A percentile compares a stretch with the other conserved stretches of the same genome.
phyloP scores from a whole-genome alignment of 2,797 vertebrate species.

The Adrianichthys oophorus region DNA sequence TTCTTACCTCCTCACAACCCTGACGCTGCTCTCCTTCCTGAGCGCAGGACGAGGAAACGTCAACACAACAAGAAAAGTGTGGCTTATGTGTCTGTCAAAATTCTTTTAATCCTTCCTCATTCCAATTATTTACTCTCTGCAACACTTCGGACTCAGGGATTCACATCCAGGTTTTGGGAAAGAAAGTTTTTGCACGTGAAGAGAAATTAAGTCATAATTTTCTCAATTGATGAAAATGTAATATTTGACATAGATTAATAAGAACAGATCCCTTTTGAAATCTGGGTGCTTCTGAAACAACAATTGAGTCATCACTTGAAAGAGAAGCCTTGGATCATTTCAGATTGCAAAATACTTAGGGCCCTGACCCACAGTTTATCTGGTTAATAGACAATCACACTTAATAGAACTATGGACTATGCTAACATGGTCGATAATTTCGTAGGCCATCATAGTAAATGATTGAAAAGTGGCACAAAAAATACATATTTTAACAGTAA shows the following conservation, averaged over 20 bases:
- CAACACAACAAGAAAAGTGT: constrained; percentile 12
- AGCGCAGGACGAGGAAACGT: constrained; percentile 15
- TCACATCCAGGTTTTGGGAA: neutral
- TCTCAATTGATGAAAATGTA: too few species aligned
- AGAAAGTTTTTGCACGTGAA: neutral
- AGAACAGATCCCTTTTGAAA: neutral
- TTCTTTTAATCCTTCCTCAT: neutral
- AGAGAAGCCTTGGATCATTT: constrained; percentile 2
- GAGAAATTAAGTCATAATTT: too few species aligned
- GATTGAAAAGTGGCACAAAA: constrained; percentile 62
- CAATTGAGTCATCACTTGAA: neutral
- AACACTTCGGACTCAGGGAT: neutral
- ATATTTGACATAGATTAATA: neutral
- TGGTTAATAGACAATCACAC: constrained; percentile 72
- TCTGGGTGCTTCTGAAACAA: neutral
- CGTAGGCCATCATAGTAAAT: constrained; percentile 70
- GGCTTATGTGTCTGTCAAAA: constrained; percentile 9
- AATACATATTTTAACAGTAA: constrained; percentile 57
- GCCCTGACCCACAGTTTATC: constrained; percentile 40
- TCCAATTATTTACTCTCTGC: neutral
- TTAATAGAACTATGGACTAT: constrained; percentile 70
- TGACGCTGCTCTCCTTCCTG: constrained; percentile 26
- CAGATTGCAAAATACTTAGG: constrained; percentile 9
- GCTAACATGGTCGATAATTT: constrained; percentile 65
- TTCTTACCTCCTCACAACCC: constrained; percentile 13